Conservation (phyloP, 2,797 vertebrate species). For the Clarias laeviceps region DNA sequence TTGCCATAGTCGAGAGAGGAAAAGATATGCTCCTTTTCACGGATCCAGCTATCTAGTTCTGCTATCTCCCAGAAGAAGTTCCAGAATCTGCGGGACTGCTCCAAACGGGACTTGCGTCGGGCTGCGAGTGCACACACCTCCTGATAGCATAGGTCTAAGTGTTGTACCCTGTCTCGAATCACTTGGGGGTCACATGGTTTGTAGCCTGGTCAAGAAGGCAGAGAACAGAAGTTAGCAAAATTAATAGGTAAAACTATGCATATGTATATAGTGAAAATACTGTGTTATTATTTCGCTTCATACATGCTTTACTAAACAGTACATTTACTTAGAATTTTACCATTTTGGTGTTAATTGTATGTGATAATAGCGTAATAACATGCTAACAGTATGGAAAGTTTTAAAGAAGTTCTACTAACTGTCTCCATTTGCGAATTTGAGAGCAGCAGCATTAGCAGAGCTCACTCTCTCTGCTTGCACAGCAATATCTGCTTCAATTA, state of each 20-base stretch:
- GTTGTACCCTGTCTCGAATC: slow-evolving; percentile 87
- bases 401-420: slow-evolving; percentile 74
- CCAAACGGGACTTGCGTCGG: slow-evolving; percentile 81
- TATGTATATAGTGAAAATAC: neutral
- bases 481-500: slow-evolving; percentile 89
- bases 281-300: neutral
- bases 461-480: slow-evolving; percentile 88
- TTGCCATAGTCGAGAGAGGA: slow-evolving; percentile 92
- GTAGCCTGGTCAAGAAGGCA: slow-evolving; percentile 76
- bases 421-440: slow-evolving; percentile 84
- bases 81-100: slow-evolving; percentile 90
- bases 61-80: slow-evolving; percentile 93
- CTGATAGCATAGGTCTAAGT: slow-evolving; percentile 85
- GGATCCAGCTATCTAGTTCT: slow-evolving; percentile 93
- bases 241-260: neutral
- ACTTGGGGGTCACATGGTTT: slow-evolving; percentile 96
- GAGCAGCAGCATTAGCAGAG: slow-evolving; percentile 78
- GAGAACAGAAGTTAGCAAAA: neutral
- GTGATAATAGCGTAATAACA: neutral
- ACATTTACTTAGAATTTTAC: neutral
- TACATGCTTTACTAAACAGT: neutral
- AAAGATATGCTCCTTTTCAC: slow-evolving; percentile 94
- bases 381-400: neutral
- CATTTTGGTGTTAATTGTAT: neutral
- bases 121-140: slow-evolving; percentile 84